phyloP scores from a whole-genome alignment of 1,140 invertebrate genomes.

The Wiebesia pumilae region DNA sequence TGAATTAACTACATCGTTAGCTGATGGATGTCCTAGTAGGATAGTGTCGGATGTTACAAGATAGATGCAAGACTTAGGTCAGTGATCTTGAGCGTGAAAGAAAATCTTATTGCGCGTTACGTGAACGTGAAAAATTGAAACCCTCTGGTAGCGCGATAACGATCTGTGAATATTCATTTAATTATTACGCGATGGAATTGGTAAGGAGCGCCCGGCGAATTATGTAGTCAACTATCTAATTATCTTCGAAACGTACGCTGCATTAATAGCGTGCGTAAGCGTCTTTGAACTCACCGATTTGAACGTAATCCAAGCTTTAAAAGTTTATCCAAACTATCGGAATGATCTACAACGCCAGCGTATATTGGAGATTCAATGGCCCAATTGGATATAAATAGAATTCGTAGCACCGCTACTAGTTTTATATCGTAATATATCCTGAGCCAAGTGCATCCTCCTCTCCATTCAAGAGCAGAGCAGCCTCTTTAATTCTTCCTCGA shows the following conservation, averaged over 20 bases:
- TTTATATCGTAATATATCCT: not conserved
- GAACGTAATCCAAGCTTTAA: not conserved
- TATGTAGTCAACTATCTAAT: not conserved
- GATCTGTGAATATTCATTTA: not conserved
- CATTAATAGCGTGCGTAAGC: not conserved
- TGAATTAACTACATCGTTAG: not conserved
- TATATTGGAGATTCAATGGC: conserved; percentile 37
- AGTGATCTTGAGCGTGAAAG: not conserved
- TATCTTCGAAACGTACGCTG: conserved; percentile 1
- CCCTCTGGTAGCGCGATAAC: not conserved
- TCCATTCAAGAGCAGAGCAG: not conserved
- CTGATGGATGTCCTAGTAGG: not conserved
- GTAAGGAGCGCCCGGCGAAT: not conserved
- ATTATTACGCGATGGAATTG: not conserved
- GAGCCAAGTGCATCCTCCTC: not conserved
- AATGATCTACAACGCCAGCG: conserved; percentile 20
- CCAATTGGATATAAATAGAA: not conserved
- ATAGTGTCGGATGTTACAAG: not conserved
- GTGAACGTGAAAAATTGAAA: not conserved
- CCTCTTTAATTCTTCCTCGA: not conserved
- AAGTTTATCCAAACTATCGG: conserved; percentile 11
- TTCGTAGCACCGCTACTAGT: not conserved
- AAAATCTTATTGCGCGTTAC: not conserved
- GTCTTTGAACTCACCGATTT: conserved; percentile 4
- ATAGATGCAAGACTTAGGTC: not conserved